phyloP scores from a whole-genome alignment of 1,140 invertebrate genomes.

The Pseudomyrmex cubaensis region DNA sequence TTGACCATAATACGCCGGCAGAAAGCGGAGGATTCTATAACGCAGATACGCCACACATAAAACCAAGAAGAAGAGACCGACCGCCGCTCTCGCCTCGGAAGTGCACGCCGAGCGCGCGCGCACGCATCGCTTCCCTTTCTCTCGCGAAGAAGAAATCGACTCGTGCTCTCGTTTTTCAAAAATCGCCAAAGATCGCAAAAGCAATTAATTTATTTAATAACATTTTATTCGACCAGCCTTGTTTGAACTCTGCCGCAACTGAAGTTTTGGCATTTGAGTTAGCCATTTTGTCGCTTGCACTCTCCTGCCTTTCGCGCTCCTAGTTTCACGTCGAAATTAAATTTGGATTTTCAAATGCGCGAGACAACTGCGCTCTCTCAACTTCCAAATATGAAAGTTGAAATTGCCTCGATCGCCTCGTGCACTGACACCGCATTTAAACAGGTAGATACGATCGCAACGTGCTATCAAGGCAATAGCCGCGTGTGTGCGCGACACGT shows the following conservation, averaged over 20 bases:
- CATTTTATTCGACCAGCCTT: not conserved
- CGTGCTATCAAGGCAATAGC: not conserved
- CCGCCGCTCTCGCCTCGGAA: conserved; percentile 14
- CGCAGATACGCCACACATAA: conserved; percentile 72
- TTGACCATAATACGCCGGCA: conserved; percentile 78
- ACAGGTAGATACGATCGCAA: not conserved
- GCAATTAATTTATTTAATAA: conserved; percentile 52
- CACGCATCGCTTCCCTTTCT: conserved; percentile 4
- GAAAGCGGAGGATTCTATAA: conserved; percentile 73
- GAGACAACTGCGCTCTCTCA: not conserved
- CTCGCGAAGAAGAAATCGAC: not conserved
- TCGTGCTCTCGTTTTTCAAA: conserved; percentile 8
- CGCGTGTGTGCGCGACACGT: not conserved
- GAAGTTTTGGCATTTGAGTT: not conserved
- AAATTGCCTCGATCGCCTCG: not conserved
- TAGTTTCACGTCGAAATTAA: too few species aligned
- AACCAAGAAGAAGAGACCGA: conserved; percentile 40
- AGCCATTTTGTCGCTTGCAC: conserved; percentile 23
- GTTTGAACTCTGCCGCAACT: not conserved
- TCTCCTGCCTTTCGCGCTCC: not conserved
- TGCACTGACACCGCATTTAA: not conserved
- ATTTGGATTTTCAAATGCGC: too few species aligned
- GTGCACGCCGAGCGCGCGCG: conserved; percentile 11
- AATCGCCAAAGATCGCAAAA: conserved; percentile 25
- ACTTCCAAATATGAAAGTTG: not conserved